These are phyloP conservation scores for Xylota sylvarum DNA, from an alignment of 2,888 invertebrate species.

Conservation along the genomic window DNA sequence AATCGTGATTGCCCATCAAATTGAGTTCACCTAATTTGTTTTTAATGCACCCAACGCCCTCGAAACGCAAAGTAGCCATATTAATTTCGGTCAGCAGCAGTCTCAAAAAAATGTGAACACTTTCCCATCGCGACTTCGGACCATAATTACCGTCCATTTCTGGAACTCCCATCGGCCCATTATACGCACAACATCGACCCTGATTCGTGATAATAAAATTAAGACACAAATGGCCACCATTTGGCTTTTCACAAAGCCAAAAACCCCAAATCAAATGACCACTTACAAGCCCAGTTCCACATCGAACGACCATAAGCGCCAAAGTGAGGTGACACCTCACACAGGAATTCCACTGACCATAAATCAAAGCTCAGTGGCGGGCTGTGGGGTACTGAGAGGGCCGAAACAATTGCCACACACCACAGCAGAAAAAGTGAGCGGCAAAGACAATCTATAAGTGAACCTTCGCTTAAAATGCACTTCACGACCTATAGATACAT, in stretches of 20 bases:
- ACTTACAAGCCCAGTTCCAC: conserved; percentile 16
- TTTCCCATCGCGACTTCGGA: conserved; percentile 27
- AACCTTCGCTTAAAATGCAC: conserved; percentile 59
- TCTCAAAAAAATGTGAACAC: conserved; percentile 16
- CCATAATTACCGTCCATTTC: conserved; percentile 31
- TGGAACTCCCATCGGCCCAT: conserved; percentile 22
- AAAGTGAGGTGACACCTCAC: conserved; percentile 47
- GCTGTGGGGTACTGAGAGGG: not conserved
- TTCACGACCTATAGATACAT: conserved; percentile 65
- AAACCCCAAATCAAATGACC: conserved; percentile 29
- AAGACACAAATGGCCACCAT: conserved; percentile 39
- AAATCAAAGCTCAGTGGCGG: conserved; percentile 41
- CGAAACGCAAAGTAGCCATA: conserved; percentile 12
- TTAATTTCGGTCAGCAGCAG: conserved; percentile 16
- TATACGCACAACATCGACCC: conserved; percentile 50
- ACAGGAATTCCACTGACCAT: conserved; percentile 50
- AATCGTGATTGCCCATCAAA: conserved; percentile 35
- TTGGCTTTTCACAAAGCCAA: conserved; percentile 47
- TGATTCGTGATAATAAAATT: conserved; percentile 54
- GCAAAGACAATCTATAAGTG: conserved; percentile 21
- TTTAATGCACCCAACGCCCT: conserved; percentile 56
- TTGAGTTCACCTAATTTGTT: conserved; percentile 52
- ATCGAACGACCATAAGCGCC: conserved; percentile 16
- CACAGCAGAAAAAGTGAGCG: conserved; percentile 48
- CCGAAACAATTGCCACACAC: conserved; percentile 17